Evolutionary conservation across 2,888 invertebrate species (phyloP).

Genomic region (Nemoura dubitans): DNA sequence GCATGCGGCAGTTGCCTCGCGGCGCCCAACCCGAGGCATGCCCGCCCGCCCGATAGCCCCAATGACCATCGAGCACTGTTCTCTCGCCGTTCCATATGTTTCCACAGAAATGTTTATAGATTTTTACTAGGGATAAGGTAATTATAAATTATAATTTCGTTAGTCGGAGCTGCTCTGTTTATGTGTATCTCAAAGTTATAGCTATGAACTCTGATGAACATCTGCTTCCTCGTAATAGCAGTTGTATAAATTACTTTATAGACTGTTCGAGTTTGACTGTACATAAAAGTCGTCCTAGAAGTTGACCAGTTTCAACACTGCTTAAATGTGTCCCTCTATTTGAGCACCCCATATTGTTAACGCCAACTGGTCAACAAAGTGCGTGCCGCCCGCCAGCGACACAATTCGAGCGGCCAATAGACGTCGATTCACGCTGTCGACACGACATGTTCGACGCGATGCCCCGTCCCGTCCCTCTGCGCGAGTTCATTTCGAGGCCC

Average conservation of each 20-base stretch:
- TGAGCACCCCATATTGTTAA: background rate
- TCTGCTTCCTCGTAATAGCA: background rate
- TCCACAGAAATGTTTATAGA: background rate
- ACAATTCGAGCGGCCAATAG: too few species aligned
- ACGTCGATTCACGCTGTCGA: background rate
- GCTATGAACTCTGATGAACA: background rate
- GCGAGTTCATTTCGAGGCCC: background rate
- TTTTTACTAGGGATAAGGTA: background rate
- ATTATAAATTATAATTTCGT: background rate
- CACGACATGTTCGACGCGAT: background rate
- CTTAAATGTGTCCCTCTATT: too few species aligned
- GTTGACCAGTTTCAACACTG: background rate
- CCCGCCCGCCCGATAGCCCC: background rate
- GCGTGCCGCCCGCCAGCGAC: background rate
- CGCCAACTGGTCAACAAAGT: background rate
- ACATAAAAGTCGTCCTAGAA: background rate
- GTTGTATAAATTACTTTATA: background rate
- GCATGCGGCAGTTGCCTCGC: background rate
- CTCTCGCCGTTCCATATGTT: background rate
- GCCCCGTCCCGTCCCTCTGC: background rate
- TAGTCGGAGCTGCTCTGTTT: background rate
- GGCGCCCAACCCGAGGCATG: background rate
- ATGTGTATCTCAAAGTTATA: background rate
- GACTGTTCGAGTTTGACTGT: background rate
- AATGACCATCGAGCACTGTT: background rate